A percentile compares a stretch with the other conserved stretches of the same genome.
Conservation (phyloP, 2,888 invertebrate genomes). For the Epistrophe grossulariae region DNA sequence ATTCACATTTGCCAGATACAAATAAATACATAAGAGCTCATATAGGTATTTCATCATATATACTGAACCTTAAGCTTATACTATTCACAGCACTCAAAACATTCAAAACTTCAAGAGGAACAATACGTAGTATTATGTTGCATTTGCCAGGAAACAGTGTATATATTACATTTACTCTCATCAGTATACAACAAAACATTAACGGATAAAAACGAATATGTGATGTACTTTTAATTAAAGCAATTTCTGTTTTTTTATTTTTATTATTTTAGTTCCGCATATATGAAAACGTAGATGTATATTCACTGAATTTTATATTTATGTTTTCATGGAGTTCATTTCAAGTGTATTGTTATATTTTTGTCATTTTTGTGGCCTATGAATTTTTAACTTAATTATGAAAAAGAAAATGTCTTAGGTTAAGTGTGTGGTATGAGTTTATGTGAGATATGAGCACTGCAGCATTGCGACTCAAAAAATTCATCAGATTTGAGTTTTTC, state of each 20-base stretch:
- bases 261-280: slow-evolving; percentile 5
- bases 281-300: background rate
- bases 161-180: background rate
- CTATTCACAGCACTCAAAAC: slow-evolving; percentile 1
- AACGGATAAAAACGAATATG: slow-evolving; percentile 25
- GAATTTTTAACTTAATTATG: slow-evolving; percentile 50
- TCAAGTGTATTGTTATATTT: slow-evolving; percentile 22
- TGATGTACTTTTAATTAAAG: slow-evolving; percentile 38
- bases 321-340: slow-evolving; percentile 27
- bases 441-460: slow-evolving; percentile 13
- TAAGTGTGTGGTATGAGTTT: background rate
- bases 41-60: too few species aligned
- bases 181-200: slow-evolving; percentile 17
- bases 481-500: background rate
- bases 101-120: slow-evolving; percentile 4
- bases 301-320: slow-evolving; percentile 15
- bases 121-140: slow-evolving; percentile 1
- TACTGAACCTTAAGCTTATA: background rate
- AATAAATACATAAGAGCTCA: background rate
- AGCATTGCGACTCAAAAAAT: slow-evolving; percentile 19
- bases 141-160: background rate
- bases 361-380: slow-evolving; percentile 35
- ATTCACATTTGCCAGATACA: background rate
- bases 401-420: slow-evolving; percentile 16
- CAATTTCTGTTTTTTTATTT: slow-evolving; percentile 12